Conservation (phyloP, 2,113 vertebrate species). For the Pollachius pollachius region DNA sequence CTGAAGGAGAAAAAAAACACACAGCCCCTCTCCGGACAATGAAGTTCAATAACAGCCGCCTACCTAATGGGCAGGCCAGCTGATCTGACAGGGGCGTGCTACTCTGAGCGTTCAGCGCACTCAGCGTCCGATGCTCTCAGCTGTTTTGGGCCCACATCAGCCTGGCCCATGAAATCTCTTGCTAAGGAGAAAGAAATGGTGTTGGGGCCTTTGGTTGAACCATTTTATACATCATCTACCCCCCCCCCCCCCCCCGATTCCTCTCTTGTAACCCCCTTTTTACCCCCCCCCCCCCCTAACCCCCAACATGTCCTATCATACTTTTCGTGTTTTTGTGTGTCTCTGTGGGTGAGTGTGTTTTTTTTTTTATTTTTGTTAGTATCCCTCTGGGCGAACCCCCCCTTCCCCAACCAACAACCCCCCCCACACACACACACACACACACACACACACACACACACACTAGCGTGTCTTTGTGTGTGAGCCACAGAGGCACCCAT, state of each 20-base stretch:
- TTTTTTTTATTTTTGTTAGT: background rate
- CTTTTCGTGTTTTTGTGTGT: background rate
- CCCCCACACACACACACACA: slow-evolving; percentile 21
- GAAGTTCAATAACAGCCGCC: slow-evolving; percentile 94
- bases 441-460: slow-evolving; percentile 21
- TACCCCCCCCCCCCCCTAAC: too few species aligned
- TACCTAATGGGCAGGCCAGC: slow-evolving; percentile 78
- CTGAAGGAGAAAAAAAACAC: slow-evolving; percentile 77
- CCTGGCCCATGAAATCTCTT: slow-evolving; percentile 98
- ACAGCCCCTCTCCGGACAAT: slow-evolving; percentile 84
- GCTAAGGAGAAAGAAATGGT: slow-evolving; percentile 99
- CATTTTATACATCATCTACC: slow-evolving; percentile 84
- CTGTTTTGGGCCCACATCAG: slow-evolving; percentile 91
- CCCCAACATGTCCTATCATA: background rate
- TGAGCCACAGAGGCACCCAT: slow-evolving; percentile 82
- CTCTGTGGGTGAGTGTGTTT: background rate
- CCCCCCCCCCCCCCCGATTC: slow-evolving; percentile 21
- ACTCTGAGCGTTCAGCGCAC: slow-evolving; percentile 51
- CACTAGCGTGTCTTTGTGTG: slow-evolving; percentile 76
- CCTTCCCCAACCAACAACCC: background rate
- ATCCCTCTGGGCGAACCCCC: too few species aligned
- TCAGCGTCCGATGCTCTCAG: slow-evolving; percentile 93
- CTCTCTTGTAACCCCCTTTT: background rate
- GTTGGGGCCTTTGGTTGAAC: slow-evolving; percentile 98
- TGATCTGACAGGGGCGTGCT: slow-evolving; percentile 86